Conservation (phyloP, 2,113 vertebrate genomes). For the Microcebus jonahi region DNA sequence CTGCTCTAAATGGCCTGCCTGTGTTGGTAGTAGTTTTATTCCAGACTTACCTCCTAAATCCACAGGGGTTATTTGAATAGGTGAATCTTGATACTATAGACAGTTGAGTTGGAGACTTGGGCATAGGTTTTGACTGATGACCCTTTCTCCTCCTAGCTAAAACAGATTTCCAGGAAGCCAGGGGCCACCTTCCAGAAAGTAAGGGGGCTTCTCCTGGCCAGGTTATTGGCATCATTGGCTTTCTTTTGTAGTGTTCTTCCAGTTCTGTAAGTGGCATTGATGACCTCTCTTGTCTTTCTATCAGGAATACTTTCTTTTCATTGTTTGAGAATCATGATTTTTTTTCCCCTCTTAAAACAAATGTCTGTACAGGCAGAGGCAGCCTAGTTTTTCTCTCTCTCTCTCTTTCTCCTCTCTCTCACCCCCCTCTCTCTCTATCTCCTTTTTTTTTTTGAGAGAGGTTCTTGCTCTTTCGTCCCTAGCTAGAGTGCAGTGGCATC, state of each 20-base stretch:
- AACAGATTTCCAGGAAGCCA: not conserved
- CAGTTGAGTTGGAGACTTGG: not conserved
- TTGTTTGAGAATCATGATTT: not conserved
- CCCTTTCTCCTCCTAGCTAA: not conserved
- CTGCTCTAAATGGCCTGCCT: not conserved
- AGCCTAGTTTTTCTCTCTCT: too few species aligned
- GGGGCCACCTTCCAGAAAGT: not conserved
- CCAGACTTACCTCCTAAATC: not conserved
- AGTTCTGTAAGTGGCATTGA: fast-evolving
- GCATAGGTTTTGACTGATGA: not conserved
- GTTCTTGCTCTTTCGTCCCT: not conserved
- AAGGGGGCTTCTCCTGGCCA: not conserved
- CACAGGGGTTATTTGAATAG: not conserved
- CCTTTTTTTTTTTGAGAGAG: not conserved
- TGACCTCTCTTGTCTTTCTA: not conserved
- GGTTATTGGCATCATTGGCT: fast-evolving
- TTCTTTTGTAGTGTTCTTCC: fast-evolving
- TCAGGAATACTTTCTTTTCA: not conserved
- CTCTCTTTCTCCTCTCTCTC: too few species aligned
- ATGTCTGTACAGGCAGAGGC: not conserved
- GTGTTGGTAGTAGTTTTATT: too few species aligned
- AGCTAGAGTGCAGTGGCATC: too few species aligned
- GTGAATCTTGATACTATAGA: too few species aligned
- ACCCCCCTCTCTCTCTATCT: too few species aligned
- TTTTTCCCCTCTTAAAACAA: not conserved